Conservation (phyloP, 2,888 invertebrate species). For the Zaprionus obscuricornis region DNA sequence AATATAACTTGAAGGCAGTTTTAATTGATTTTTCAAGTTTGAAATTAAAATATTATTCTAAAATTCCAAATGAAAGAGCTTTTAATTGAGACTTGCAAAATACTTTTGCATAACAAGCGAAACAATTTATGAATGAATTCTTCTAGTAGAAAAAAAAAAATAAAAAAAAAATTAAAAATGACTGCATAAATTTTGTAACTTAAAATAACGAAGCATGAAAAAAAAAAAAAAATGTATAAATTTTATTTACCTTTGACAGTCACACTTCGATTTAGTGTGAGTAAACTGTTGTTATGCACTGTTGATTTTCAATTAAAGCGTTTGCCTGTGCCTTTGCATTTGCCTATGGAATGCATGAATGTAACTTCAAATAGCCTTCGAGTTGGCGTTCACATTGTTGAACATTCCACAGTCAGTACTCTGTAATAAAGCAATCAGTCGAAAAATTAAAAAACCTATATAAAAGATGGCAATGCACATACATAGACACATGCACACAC, state of each 20-base stretch:
- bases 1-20: slow-evolving; percentile 29
- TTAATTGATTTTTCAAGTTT: slow-evolving; percentile 43
- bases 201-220: too few species aligned
- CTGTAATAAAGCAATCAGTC: slow-evolving; percentile 66
- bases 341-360: too few species aligned
- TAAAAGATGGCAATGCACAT: slow-evolving; percentile 44
- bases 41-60: slow-evolving; percentile 14
- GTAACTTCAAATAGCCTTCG: too few species aligned
- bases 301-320: slow-evolving; percentile 45
- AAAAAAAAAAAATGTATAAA: slow-evolving; percentile 6
- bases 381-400: too few species aligned
- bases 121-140: too few species aligned
- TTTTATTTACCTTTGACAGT: slow-evolving; percentile 11
- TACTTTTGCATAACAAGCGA: too few species aligned
- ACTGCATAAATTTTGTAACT: too few species aligned
- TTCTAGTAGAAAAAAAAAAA: too few species aligned
- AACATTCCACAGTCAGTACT: slow-evolving; percentile 13
- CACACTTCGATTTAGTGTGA: background rate
- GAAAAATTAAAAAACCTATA: slow-evolving; percentile 60
- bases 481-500: slow-evolving; percentile 2
- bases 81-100: too few species aligned
- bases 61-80: slow-evolving; percentile 2
- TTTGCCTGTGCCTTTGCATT: too few species aligned
- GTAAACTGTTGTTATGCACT: background rate
- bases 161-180: too few species aligned